Base-by-base conservation (phyloP, 2,888 invertebrate genomes). In the Agrotis clavis region DNA sequence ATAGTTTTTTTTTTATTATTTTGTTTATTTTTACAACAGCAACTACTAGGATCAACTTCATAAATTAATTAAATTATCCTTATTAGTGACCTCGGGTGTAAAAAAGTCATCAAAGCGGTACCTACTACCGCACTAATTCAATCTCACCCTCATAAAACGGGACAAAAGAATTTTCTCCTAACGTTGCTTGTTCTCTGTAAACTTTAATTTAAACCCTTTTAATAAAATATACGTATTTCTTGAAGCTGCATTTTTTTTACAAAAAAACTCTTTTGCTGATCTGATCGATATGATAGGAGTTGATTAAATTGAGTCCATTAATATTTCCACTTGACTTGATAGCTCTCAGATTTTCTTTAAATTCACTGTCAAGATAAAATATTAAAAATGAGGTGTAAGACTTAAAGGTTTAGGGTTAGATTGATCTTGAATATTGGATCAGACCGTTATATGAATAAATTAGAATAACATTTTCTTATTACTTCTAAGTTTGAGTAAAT, bases 251-350 rank as follows among this genome's bases (percentile, higher is more conserved):
- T 54, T 57, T 14, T 50, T 25, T n/a, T 3, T 6, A 30, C 6
- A 1, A 41, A 41, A 16, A 50, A 14, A 77, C 50, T 50, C 18
- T 59, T 60, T 68, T 30, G 41, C 59, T 61, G 60, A 59, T 64
- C 57, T 13, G 21, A 51, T 41, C 41, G 11, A 41, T 41, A 41
- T 35, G 19, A 54, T 50, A 60, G 18, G 35, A 60, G 54, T 54
- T 69, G 30, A 81, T 69, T 69, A 76, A 69, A 81, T 69, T 53
- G 9, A 62, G 57, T 59, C 18, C 25, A 48, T 60, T 54, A 81
- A 68, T 75, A 63, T 47, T 81, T 63, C 14, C 11, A 59, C 30
- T 63, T 47, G 54, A 54, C 21, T 54, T 47, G 59, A 11, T 67
- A 51, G 14, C 7, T 53, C 19, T 74, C 16, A 47, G 47, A 74